Evolutionary conservation across 1,140 invertebrate species (phyloP).

Genomic region (Scaptomyza hsui): DNA sequence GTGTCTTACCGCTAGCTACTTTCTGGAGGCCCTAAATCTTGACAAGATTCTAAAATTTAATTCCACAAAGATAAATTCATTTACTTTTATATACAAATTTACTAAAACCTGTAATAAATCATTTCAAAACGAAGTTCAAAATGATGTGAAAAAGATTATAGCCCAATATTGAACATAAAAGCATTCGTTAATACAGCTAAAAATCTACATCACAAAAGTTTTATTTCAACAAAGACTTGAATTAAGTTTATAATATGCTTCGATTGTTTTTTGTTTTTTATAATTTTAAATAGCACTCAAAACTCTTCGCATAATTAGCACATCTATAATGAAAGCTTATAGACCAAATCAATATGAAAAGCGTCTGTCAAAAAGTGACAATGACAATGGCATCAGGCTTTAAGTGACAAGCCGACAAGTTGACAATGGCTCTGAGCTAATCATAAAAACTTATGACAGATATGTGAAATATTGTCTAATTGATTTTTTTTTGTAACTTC

Average conservation of each 20-base stretch:
- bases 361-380: conserved; percentile 61
- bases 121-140: too few species aligned
- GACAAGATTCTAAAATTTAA: too few species aligned
- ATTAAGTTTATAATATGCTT: not conserved
- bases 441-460: conserved; percentile 76
- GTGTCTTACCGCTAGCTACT: too few species aligned
- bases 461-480: conserved; percentile 70
- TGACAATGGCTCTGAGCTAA: conserved; percentile 45
- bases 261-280: conserved; percentile 24
- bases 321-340: conserved; percentile 69
- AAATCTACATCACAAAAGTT: not conserved
- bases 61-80: too few species aligned
- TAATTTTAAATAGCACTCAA: conserved; percentile 44
- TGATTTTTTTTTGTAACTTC: conserved; percentile 62
- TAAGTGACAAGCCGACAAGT: conserved; percentile 59
- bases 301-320: conserved; percentile 70
- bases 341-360: conserved; percentile 53
- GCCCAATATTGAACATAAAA: too few species aligned
- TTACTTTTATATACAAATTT: too few species aligned
- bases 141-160: too few species aligned
- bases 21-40: too few species aligned
- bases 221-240: conserved; percentile 12
- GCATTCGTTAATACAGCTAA: not conserved
- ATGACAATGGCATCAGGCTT: conserved; percentile 40
- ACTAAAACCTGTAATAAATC: too few species aligned